A percentile compares a stretch with the other conserved stretches of the same genome.
Conservation (phyloP, 2,888 invertebrate species). For the Macrosoma leucophasiata region DNA sequence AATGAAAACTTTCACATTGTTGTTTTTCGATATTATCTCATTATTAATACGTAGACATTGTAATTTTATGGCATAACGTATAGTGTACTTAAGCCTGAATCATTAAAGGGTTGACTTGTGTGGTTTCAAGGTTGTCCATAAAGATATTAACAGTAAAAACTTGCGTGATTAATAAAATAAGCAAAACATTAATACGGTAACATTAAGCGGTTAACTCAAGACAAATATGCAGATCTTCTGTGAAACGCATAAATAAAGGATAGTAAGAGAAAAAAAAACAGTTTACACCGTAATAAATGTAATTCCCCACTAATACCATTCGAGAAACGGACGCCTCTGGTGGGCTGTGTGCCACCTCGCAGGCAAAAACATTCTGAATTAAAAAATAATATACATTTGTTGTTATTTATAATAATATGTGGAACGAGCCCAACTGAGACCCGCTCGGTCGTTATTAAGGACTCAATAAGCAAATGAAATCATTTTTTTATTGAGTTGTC, state of each 20-base stretch:
- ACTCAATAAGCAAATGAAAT: conserved; percentile 75
- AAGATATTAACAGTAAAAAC: no score
- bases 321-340: conserved; percentile 47
- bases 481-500: conserved; percentile 75
- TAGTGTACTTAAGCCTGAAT: conserved; percentile 34
- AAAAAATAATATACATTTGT: conserved; percentile 55
- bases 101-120: conserved; percentile 32
- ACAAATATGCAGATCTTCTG: no score
- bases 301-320: no score
- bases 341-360: conserved; percentile 50
- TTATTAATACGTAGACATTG: conserved; percentile 42
- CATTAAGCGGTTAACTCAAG: no score
- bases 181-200: not conserved
- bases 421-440: conserved; percentile 44
- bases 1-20: conserved; percentile 10
- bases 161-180: no score
- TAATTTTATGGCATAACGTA: conserved; percentile 47
- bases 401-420: conserved; percentile 63
- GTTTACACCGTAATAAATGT: conserved; percentile 26
- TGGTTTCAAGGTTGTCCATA: conserved; percentile 38
- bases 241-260: no score
- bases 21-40: conserved; percentile 35
- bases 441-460: conserved; percentile 68
- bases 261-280: no score
- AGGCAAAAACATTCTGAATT: conserved; percentile 33